Conservation (phyloP, 2,113 vertebrate species). For the Phycodurus eques region DNA sequence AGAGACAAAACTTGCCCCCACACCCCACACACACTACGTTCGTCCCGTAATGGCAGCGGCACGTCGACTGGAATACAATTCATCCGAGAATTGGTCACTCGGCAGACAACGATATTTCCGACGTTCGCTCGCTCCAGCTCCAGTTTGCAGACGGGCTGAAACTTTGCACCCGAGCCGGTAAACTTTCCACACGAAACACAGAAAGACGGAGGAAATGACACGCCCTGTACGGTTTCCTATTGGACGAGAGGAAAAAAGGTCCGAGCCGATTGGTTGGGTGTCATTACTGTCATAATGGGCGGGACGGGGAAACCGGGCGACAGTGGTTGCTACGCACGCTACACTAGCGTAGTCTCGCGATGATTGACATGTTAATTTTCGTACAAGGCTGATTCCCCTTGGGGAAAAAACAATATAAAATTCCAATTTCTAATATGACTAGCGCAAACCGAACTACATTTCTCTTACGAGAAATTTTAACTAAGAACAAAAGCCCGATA, state of each 20-base stretch:
- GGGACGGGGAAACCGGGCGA: constrained; percentile 12
- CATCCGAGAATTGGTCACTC: not conserved
- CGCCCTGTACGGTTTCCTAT: constrained; percentile 50
- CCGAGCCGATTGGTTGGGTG: constrained; percentile 19
- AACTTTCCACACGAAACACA: constrained; percentile 93
- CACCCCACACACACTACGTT: not conserved
- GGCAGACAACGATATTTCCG: constrained; percentile 11
- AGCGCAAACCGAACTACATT: not conserved
- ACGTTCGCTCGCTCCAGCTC: constrained; percentile 46
- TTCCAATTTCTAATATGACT: not conserved
- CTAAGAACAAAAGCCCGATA: not conserved
- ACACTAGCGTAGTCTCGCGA: constrained; percentile 34
- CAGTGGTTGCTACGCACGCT: constrained; percentile 64
- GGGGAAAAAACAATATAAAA: not conserved
- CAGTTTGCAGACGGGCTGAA: constrained; percentile 87
- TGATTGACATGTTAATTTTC: not conserved
- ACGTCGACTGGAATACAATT: not conserved
- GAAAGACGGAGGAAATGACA: not conserved
- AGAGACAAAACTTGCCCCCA: constrained; percentile 50
- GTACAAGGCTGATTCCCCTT: not conserved
- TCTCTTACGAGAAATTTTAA: not conserved
- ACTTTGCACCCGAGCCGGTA: constrained; percentile 98
- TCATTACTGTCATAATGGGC: constrained; percentile 12
- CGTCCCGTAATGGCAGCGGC: constrained; percentile 16
- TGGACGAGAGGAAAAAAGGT: constrained; percentile 13